Percentiles rank a stretch among this genome's conserved stretches.
Evolutionary conservation across 2,113 vertebrate genomes (phyloP).

Genomic region (Malurus melanocephalus): DNA sequence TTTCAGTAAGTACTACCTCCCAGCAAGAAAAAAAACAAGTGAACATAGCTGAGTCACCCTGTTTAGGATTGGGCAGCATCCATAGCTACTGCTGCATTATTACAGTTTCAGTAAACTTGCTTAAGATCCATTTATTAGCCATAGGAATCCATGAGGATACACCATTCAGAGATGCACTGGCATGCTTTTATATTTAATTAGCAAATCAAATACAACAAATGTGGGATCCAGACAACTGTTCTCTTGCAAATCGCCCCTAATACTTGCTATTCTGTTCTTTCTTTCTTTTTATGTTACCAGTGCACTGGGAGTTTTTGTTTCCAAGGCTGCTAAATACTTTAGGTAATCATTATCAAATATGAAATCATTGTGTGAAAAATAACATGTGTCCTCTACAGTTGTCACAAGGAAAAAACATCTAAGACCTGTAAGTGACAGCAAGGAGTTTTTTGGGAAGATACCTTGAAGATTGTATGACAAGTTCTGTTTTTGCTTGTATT

Average conservation of each 20-base stretch:
- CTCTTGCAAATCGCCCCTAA: neutral
- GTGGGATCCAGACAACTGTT: neutral
- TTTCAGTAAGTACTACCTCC: neutral
- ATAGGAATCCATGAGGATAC: neutral
- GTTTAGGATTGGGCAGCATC: neutral
- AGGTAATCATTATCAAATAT: neutral
- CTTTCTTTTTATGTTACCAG: neutral
- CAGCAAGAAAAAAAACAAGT: neutral
- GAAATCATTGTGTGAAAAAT: neutral
- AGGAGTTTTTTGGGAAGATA: neutral
- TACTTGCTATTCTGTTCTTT: neutral
- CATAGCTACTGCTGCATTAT: neutral
- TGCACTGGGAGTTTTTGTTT: neutral
- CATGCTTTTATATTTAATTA: neutral
- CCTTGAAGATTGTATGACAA: neutral
- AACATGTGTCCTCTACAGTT: rapidly evolving
- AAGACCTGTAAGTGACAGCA: neutral
- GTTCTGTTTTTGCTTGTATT: neutral
- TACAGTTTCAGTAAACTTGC: neutral
- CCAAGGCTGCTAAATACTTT: neutral
- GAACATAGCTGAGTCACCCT: neutral
- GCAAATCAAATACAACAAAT: neutral
- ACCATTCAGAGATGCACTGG: neutral
- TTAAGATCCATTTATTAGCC: neutral
- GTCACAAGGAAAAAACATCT: neutral